Evolutionary conservation across 2,888 invertebrate genomes (phyloP).

Genomic region (Drosophila nigricruria): DNA sequence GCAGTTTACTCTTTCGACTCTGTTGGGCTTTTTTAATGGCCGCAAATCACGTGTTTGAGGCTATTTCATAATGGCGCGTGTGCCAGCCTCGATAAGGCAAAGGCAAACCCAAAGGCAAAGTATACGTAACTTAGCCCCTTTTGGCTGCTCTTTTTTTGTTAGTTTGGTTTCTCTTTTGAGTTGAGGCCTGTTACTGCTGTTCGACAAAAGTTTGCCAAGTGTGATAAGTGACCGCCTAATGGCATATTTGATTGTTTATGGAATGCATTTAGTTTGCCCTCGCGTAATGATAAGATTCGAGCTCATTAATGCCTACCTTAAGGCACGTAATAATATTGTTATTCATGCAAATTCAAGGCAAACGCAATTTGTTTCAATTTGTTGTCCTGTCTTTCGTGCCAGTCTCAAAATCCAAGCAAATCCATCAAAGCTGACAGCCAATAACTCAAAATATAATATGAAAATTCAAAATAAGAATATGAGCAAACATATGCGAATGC

Average conservation of each 20-base stretch:
- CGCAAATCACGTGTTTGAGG: slow-evolving; percentile 71
- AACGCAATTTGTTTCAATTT: slow-evolving; percentile 53
- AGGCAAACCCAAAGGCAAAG: slow-evolving; percentile 60
- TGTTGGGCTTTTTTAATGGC: slow-evolving; percentile 60
- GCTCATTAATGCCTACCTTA: slow-evolving; percentile 44
- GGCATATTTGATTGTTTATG: slow-evolving; percentile 58
- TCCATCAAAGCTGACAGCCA: slow-evolving; percentile 47
- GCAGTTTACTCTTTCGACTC: slow-evolving; percentile 56
- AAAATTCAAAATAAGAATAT: too few species aligned
- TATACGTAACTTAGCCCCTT: slow-evolving; percentile 22
- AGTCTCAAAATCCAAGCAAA: slow-evolving; percentile 16
- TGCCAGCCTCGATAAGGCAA: slow-evolving; percentile 62
- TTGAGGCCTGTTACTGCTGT: slow-evolving; percentile 24
- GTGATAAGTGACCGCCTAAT: slow-evolving; percentile 73
- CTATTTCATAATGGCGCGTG: slow-evolving; percentile 56
- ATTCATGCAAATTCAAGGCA: slow-evolving; percentile 29
- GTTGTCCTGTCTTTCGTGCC: slow-evolving; percentile 16
- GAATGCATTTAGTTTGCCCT: slow-evolving; percentile 49
- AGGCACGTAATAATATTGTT: slow-evolving; percentile 29
- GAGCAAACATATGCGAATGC: background rate
- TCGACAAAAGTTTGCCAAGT: slow-evolving; percentile 59
- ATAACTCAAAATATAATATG: slow-evolving; percentile 14
- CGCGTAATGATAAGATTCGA: slow-evolving; percentile 39
- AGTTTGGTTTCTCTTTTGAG: slow-evolving; percentile 1
- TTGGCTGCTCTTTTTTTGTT: background rate